Conservation (phyloP, 2,888 invertebrate species). For the Dasypogon diadema region DNA sequence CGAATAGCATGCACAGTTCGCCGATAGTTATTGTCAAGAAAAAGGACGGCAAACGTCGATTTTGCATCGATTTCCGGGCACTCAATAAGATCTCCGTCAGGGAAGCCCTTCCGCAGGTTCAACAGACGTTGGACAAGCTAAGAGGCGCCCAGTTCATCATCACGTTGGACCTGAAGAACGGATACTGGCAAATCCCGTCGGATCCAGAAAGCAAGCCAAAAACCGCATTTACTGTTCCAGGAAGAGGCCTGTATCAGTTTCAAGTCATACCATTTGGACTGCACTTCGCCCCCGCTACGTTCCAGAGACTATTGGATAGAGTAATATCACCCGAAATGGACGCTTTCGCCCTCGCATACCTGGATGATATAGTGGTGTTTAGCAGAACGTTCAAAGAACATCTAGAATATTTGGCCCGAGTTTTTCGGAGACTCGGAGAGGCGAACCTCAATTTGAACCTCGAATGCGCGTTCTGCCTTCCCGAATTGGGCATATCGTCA, state of each 20-base stretch:
- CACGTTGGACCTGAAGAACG: background rate
- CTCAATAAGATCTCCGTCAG: background rate
- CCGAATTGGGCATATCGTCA: background rate
- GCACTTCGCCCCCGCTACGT: conserved; percentile 28
- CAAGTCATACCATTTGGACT: background rate
- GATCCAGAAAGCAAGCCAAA: background rate
- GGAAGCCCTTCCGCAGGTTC: background rate
- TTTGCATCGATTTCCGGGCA: background rate
- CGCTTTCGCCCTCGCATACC: conserved; percentile 14
- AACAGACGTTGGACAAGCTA: background rate
- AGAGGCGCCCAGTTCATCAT: background rate
- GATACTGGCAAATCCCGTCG: background rate
- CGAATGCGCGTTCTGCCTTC: background rate
- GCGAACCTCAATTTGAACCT: background rate
- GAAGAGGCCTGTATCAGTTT: background rate
- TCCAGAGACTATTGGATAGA: conserved; percentile 9
- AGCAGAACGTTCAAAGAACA: background rate
- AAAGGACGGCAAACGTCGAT: background rate
- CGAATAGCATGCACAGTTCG: background rate
- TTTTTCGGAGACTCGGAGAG: background rate
- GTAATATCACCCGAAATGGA: background rate
- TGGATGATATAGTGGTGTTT: conserved; percentile 32
- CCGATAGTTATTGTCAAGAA: background rate
- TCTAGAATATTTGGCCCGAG: background rate
- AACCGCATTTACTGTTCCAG: background rate